A percentile compares a stretch with the other conserved stretches of the same genome.
phyloP scores from a whole-genome alignment of 2,888 invertebrate genomes.

The Athalia circularis region DNA sequence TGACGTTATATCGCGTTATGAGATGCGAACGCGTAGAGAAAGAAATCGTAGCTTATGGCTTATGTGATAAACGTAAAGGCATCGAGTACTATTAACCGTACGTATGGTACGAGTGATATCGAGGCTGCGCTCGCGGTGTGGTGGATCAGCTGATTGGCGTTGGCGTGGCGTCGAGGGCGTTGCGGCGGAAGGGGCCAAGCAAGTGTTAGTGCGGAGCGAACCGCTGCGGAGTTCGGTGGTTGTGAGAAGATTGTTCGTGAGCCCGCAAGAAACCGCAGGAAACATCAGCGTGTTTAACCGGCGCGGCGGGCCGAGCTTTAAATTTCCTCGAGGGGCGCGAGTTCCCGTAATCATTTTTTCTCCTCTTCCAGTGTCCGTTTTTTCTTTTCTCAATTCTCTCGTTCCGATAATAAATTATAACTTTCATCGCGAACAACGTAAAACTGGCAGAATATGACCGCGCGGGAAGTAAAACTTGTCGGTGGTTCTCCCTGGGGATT shows the following conservation, averaged over 20 bases:
- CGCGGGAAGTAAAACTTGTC: slow-evolving; percentile 84
- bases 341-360: not conserved
- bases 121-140: slow-evolving; percentile 40
- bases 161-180: slow-evolving; percentile 47
- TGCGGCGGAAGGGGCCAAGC: slow-evolving; percentile 61
- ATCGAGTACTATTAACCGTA: not conserved
- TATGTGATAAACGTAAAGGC: no score
- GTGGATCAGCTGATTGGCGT: slow-evolving; percentile 45
- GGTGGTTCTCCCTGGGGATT: slow-evolving; percentile 94
- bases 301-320: slow-evolving; percentile 18
- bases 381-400: no score
- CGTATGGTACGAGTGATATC: not conserved
- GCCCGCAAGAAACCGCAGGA: slow-evolving; percentile 3
- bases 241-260: slow-evolving; percentile 44
- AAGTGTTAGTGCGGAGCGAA: slow-evolving; percentile 69
- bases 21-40: no score
- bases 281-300: slow-evolving; percentile 30
- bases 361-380: no score
- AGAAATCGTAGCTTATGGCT: no score
- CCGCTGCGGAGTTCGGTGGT: slow-evolving; percentile 64
- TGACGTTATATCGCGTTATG: no score
- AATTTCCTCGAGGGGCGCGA: slow-evolving; percentile 10
- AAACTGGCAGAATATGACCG: slow-evolving; percentile 76
- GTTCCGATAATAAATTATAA: slow-evolving; percentile 5
- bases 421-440: slow-evolving; percentile 1